Evolutionary conservation across 2,888 invertebrate species (phyloP), one percentile per base, ranked within the genome.

Genomic region (Trachelus tabidus): DNA sequence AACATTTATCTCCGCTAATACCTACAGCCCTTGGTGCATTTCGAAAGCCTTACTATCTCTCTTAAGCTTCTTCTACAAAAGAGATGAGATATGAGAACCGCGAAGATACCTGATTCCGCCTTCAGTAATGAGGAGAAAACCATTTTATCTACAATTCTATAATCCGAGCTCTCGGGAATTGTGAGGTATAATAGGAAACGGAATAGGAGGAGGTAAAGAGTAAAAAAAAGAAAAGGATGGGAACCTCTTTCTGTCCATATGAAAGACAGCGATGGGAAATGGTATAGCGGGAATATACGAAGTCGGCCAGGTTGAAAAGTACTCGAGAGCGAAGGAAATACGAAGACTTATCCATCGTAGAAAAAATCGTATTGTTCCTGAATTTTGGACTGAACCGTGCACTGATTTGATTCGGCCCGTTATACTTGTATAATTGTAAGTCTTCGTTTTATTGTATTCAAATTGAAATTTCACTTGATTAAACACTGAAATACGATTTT

Each of bases 111-210:
- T 76, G 76, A 76, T 76, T 76, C 76, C 74, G 73, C 73, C 76
- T 79, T 75, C 79, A 76, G 79, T 79, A 79, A 79, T 79, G 76
- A 79, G 79, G 79, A 79, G 79, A 79, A 79, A 79, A 79, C 79
- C 76, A 79, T 79, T 79, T 79, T 79, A 79, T 76, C 79, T 79
- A 79, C 79, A 76, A 79, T 79, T 76, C 79, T 79, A 79, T 79
- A 79, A 79, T 79, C 79, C 79, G 74, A 73, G 68, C 79, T 76
- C 76, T 40, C 69, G 79, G 76, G 79, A 79, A 79, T 79, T 79
- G 79, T 79, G 76, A 40, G 76, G 74, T 76, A 76, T 79, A 79
- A 79, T 79, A 74, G 76, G 76, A 76, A 76, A 69, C 76, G 73
- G 68, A 69, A 74, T 76, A 76, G 69, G 73, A 76, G 79, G 34